Conservation (phyloP, 1,140 invertebrate species). For the Phenacoccus solenopsis region DNA sequence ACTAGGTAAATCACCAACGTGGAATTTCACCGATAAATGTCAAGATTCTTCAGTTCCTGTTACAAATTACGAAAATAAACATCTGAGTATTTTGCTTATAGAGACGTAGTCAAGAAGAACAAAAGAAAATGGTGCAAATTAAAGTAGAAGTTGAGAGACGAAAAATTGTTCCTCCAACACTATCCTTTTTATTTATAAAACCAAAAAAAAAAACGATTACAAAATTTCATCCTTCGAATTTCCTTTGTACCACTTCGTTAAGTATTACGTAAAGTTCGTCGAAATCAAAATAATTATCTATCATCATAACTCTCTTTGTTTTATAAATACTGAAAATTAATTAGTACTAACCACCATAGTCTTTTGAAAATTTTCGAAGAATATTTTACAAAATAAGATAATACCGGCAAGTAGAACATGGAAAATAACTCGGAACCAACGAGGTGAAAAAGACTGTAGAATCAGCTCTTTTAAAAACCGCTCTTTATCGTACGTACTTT, state of each 20-base stretch:
- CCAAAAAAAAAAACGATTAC: too few species aligned
- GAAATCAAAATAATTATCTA: not conserved
- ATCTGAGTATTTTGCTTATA: too few species aligned
- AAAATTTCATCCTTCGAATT: not conserved
- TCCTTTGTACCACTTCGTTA: not conserved
- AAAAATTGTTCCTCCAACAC: too few species aligned
- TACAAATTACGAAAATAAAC: too few species aligned
- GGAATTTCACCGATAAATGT: too few species aligned
- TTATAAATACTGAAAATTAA: not conserved
- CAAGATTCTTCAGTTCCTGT: too few species aligned
- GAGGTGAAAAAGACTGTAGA: not conserved
- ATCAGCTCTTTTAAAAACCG: not conserved
- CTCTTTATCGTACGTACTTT: too few species aligned
- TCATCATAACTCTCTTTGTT: not conserved
- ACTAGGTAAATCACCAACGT: too few species aligned
- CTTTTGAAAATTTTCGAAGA: not conserved
- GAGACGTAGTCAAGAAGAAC: too few species aligned
- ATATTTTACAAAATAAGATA: constrained; percentile 4
- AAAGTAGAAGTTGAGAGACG: too few species aligned
- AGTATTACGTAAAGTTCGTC: not conserved
- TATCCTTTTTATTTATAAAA: too few species aligned
- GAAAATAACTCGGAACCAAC: not conserved
- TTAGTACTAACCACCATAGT: not conserved
- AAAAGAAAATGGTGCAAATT: too few species aligned
- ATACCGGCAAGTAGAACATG: not conserved